A percentile compares a stretch with the other conserved stretches of the same genome.
Conservation (phyloP, 2,797 vertebrate species). For the Myotis vivesi region DNA sequence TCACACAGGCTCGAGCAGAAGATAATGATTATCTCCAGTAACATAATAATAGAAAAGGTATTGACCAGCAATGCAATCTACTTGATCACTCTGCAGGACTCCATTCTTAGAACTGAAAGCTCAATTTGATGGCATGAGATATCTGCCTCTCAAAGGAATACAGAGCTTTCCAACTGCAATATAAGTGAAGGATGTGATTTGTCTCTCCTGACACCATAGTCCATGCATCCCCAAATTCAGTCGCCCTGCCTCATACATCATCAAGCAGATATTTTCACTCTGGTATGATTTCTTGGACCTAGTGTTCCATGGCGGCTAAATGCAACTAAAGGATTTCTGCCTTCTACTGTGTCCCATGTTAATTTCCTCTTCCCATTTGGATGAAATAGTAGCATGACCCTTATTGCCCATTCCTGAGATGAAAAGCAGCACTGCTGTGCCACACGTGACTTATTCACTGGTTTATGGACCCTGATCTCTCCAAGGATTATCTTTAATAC, state of each 20-base stretch:
- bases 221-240: slow-evolving; percentile 45
- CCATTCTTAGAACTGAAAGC: slow-evolving; percentile 50
- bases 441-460: slow-evolving; percentile 48
- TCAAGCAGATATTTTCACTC: slow-evolving; percentile 1
- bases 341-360: slow-evolving; percentile 54
- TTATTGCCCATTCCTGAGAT: slow-evolving; percentile 58
- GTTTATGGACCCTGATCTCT: slow-evolving; percentile 65
- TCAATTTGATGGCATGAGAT: slow-evolving; percentile 55
- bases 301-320: slow-evolving; percentile 30
- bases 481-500: slow-evolving; percentile 71
- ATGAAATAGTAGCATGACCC: slow-evolving; percentile 71
- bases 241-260: slow-evolving; percentile 41
- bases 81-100: slow-evolving; percentile 61
- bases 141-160: slow-evolving; percentile 62
- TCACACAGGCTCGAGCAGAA: slow-evolving; percentile 13
- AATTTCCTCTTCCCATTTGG: slow-evolving; percentile 67
- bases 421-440: slow-evolving; percentile 32
- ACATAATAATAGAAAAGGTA: slow-evolving; percentile 73
- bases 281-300: not conserved
- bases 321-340: slow-evolving; percentile 51
- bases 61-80: slow-evolving; percentile 69
- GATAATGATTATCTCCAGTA: slow-evolving; percentile 69
- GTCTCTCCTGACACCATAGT: slow-evolving; percentile 36
- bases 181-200: slow-evolving; percentile 43
- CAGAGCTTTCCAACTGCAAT: slow-evolving; percentile 27